Evolutionary conservation across 2,888 invertebrate species (phyloP), one percentile per base, ranked within the genome.

Genomic region (Mesochorus sp.): DNA sequence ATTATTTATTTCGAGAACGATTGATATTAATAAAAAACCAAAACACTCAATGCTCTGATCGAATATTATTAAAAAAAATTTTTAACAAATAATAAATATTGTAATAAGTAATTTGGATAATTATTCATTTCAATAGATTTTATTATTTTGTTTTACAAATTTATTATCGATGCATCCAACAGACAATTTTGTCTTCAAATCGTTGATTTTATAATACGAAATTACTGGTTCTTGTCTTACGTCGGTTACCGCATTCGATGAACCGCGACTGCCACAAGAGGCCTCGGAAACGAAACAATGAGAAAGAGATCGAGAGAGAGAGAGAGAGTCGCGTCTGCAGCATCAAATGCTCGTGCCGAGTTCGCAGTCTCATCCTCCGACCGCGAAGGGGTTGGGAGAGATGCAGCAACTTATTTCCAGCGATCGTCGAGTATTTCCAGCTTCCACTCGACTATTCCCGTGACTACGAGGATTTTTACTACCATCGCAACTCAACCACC

Each of bases 331-430:
- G 67, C 76, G 57, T 74, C 42, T 26, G 66, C 68, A 62, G 70
- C 55, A 44, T 44, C 26, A 28, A 61, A 71, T 61, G 26, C 59
- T 71, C 78, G 70, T 74, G 74, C 59, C 70, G 78, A 66, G 70
- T 74, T 66, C 74, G 70, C 78, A 71, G 67, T 78, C 66, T 66
- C 74, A 78, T 47, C 78, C 74, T 64, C 44, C 39, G 10, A 8
- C 4, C 42, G 24, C 44, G 8, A 21, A n/a, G 14, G 26, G 66
- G 51, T n/a, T 39, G 39, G 31, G 26, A 70, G 47, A 6, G 49
- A 62, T 78, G 76, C 57, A 73, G 73, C 77, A 80, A 81, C 80
- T 82, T 82, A 82, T 82, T 82, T 82, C 75, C 81, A 80, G 77
- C 78, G 61, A 73, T 61, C 62, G 74, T 81, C 62, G 78, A 81